phyloP scores from a whole-genome alignment of 92 coral and sea anemone species.

The Epizoanthus rinbou region DNA sequence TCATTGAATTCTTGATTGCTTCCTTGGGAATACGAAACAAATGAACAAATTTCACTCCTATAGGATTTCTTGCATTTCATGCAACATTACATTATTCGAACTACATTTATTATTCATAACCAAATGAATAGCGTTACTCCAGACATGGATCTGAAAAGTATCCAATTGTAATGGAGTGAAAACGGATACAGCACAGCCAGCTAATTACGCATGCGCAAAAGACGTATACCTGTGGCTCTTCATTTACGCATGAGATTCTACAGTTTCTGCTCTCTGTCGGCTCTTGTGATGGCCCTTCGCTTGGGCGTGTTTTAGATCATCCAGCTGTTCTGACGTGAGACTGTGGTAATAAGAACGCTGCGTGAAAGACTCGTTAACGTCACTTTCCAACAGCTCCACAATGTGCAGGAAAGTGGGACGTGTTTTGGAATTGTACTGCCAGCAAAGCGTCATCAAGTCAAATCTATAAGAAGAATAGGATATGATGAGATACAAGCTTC shows the following conservation, averaged over 20 bases:
- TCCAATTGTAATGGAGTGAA: background rate
- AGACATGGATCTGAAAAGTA: too few relatives aligned
- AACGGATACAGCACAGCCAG: background rate
- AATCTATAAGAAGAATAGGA: conserved; percentile 51
- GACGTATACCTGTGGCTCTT: conserved; percentile 15
- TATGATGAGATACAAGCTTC: background rate
- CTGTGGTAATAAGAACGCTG: conserved; percentile 85
- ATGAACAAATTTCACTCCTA: too few relatives aligned
- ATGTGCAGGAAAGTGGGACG: conserved; percentile 88
- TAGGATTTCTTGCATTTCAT: too few relatives aligned
- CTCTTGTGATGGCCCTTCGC: conserved; percentile 63
- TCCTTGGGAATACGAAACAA: too few relatives aligned
- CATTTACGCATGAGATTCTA: conserved; percentile 48
- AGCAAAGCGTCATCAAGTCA: conserved; percentile 85
- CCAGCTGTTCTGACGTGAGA: conserved; percentile 70
- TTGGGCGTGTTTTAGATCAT: conserved; percentile 48
- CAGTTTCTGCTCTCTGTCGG: conserved; percentile 55
- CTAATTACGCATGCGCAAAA: conserved; percentile 12
- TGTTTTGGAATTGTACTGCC: conserved; percentile 83
- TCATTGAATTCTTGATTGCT: too few relatives aligned
- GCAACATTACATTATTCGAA: too few relatives aligned
- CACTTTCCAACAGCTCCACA: conserved; percentile 68
- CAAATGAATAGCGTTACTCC: too few relatives aligned
- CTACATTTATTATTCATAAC: too few relatives aligned
- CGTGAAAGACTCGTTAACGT: conserved; percentile 65